Evolutionary conservation across 37 sponge, comb jelly and placozoan genomes (phyloP).

Genomic region (Tethya wilhelma): DNA sequence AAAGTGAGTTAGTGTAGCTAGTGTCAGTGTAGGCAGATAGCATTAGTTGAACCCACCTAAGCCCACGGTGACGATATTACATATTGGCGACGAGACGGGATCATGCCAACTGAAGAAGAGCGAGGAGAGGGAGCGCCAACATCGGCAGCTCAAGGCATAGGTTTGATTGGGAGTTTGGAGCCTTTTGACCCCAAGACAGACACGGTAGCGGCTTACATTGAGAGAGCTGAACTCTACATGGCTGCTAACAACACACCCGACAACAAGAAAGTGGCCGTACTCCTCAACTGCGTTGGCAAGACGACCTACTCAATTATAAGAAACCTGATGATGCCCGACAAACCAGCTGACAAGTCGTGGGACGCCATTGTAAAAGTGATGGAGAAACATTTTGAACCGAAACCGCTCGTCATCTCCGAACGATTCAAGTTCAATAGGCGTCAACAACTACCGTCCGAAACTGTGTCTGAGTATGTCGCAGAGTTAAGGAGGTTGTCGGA

Average conservation of each 20-base stretch:
- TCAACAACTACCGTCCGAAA: no score
- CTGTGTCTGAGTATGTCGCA: no score
- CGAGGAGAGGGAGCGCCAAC: background rate
- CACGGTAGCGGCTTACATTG: slow-evolving; percentile 5
- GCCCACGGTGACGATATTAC: no score
- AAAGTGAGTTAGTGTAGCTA: no score
- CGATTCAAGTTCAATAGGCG: background rate
- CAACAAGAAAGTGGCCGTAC: background rate
- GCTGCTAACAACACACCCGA: background rate
- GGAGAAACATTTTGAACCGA: slow-evolving; percentile 3
- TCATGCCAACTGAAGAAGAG: no score
- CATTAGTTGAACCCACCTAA: no score
- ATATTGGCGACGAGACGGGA: no score
- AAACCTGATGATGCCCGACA: background rate
- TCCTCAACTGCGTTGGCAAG: background rate
- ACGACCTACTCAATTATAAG: background rate
- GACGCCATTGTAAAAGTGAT: background rate
- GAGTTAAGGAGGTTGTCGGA: no score
- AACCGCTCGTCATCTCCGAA: no score
- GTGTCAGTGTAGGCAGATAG: no score
- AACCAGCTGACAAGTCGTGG: background rate
- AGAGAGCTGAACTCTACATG: background rate
- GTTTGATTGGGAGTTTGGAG: background rate
- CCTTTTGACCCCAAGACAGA: background rate
- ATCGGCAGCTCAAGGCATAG: background rate